A percentile compares a stretch with the other conserved stretches of the same genome.
Conservation (phyloP, 2,113 vertebrate genomes). For the Polyodon spathula region DNA sequence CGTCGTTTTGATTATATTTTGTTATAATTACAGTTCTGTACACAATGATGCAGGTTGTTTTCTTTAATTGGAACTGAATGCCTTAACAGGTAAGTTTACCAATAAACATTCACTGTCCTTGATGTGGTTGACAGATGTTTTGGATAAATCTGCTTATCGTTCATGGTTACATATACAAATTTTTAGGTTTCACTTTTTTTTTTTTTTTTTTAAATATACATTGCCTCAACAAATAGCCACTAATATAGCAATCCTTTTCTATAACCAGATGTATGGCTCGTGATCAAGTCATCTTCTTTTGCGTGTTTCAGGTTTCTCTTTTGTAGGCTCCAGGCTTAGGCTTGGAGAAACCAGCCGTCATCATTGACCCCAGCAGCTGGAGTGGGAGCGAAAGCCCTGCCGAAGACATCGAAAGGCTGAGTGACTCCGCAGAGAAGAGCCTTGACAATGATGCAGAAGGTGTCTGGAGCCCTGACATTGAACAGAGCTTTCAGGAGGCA, state of each 20-base stretch:
- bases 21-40: no score
- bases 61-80: no score
- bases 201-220: no score
- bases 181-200: no score
- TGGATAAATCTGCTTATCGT: no score
- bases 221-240: no score
- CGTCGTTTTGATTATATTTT: no score
- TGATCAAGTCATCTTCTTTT: slow-evolving; percentile 21
- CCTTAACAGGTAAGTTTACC: no score
- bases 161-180: no score
- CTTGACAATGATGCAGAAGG: slow-evolving; percentile 96
- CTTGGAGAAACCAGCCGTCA: slow-evolving; percentile 88
- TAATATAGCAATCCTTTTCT: not conserved
- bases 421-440: slow-evolving; percentile 93
- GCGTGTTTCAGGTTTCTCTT: slow-evolving; percentile 70
- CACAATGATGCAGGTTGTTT: no score
- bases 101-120: no score
- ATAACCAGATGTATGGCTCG: slow-evolving; percentile 19
- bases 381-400: slow-evolving; percentile 98
- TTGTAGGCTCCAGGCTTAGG: slow-evolving; percentile 86
- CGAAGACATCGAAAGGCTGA: slow-evolving; percentile 97
- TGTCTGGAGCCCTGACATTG: slow-evolving; percentile 97
- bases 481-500: slow-evolving; percentile 98
- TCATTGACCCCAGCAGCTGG: slow-evolving; percentile 98
- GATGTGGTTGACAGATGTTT: no score